Evolutionary conservation across 2,888 invertebrate genomes (phyloP).

Genomic region (Ophonus ardosiacus): DNA sequence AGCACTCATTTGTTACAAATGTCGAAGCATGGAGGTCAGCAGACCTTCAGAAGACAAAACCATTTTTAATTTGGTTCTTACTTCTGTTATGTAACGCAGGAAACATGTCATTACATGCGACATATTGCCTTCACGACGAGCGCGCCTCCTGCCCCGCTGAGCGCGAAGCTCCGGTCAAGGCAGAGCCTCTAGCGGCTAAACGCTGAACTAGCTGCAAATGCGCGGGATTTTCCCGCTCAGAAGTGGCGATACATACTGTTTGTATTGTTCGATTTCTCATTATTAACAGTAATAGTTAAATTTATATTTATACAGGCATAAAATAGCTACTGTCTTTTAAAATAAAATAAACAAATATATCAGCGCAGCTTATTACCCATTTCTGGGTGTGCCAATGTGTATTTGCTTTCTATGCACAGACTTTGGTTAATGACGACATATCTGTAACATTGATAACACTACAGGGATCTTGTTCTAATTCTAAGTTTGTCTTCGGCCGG

Average conservation of each 20-base stretch:
- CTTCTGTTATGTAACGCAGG: conserved; percentile 61
- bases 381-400: no score
- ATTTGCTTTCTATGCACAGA: no score
- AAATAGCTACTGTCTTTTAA: no score
- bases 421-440: no score
- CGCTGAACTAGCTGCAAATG: conserved; percentile 6
- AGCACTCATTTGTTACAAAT: conserved; percentile 62
- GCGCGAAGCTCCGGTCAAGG: neutral
- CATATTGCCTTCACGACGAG: conserved; percentile 60
- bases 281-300: neutral
- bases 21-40: conserved; percentile 60
- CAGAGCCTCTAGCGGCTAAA: conserved; percentile 10
- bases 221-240: neutral
- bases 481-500: no score
- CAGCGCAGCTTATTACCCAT: no score
- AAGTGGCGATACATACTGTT: neutral
- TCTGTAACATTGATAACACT: no score
- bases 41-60: conserved; percentile 64
- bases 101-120: conserved; percentile 57
- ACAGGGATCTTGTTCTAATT: no score
- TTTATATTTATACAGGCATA: no score
- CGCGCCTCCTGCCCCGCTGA: conserved; percentile 21
- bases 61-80: conserved; percentile 62
- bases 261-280: neutral
- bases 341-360: no score